These are phyloP conservation scores for Anticlea derivata DNA, from an alignment of 2,888 invertebrate species.

Conservation along the genomic window DNA sequence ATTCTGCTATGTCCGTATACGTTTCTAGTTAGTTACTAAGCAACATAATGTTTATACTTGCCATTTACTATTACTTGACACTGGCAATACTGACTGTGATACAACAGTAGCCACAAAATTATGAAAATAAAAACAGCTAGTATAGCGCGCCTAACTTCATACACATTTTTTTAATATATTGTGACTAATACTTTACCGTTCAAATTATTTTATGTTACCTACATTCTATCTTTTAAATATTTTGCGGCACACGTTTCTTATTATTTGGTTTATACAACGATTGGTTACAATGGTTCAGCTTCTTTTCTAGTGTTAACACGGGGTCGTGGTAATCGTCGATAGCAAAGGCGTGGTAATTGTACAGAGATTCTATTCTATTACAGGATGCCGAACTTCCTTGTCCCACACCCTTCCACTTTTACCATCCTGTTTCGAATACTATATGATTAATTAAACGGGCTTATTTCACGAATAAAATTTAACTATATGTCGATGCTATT, in stretches of 20 bases:
- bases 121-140: not conserved
- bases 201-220: not conserved
- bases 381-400: slow-evolving; percentile 64
- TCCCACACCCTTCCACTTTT: slow-evolving; percentile 36
- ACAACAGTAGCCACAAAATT: no score
- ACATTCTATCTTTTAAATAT: not conserved
- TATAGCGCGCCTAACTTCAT: no score
- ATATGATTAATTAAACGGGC: slow-evolving; percentile 9
- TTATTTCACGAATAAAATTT: slow-evolving; percentile 18
- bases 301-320: slow-evolving; percentile 45
- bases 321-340: slow-evolving; percentile 28
- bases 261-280: slow-evolving; percentile 23
- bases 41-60: no score
- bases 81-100: no score
- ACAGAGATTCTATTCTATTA: slow-evolving; percentile 53
- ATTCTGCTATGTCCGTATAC: no score
- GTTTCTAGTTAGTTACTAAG: no score
- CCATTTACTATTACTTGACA: no score
- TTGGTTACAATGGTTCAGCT: slow-evolving; percentile 52
- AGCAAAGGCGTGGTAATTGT: slow-evolving; percentile 46
- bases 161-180: not conserved
- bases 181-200: not conserved
- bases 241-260: not conserved
- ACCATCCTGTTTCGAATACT: slow-evolving; percentile 4
- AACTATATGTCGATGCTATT: no score